Evolutionary conservation across 1,140 invertebrate species (phyloP), one percentile per base, ranked within the genome.

Genomic region (Drosophila aff.): DNA sequence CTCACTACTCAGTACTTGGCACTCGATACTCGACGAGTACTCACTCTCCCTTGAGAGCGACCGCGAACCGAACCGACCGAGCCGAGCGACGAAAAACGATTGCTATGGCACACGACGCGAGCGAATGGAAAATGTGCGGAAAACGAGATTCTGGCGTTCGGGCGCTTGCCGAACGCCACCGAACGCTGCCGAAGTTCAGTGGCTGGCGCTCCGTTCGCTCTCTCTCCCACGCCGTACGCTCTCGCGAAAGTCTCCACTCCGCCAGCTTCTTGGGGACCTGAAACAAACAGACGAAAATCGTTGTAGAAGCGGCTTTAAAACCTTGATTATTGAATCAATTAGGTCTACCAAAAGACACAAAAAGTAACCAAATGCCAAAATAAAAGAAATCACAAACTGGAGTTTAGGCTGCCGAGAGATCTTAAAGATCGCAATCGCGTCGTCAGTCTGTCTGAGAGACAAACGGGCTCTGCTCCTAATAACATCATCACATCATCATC

Each of bases 301-400:
- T 67, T 55, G 15, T 55, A 80, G 83, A 77, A 81, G 80, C 76
- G 76, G 80, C 65, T 77, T 81, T 79, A 84, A 87, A 87, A 79
- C 81, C 85, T 87, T 87, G 84, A 84, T 89, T 89, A 89, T 89
- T 81, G 78, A 87, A 89, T 87, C 85, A 89, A 87, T 89, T 87
- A 89, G 77, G 74, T 63, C 47, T 47, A 44, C 61, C 16, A 33
- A 57, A 55, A 63, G 57, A 43, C 26, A 38, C 38, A 53, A 67
- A 53, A 28, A 78, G 11, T 23, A 55, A 38, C 33, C 21, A 38
- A 55, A 55, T 38, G 36, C 33, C 15, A 38, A 23, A 49, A 15
- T 21, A 52, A 40, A 52, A 52, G 44, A 62, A 72, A 43, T 55
- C 53, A 73, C 66, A 73, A 75, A 81, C 58, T 73, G 38, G 61